phyloP scores from a whole-genome alignment of 2,113 vertebrate genomes.

The Xyrauchen texanus region DNA sequence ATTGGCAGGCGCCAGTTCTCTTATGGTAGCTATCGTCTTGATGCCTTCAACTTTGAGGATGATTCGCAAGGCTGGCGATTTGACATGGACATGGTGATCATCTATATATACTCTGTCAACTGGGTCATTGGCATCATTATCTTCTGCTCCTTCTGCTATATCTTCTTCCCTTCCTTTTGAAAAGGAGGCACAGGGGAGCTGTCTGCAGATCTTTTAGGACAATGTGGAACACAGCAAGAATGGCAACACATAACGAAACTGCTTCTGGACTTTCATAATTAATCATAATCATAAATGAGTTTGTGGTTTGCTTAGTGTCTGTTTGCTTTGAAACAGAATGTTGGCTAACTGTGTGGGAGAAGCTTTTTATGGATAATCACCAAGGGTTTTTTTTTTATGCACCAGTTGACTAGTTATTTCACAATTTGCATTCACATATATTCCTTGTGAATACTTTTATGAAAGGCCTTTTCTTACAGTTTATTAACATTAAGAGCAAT shows the following conservation, averaged over 20 bases:
- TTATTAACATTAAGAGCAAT: too few species aligned
- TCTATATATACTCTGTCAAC: conserved; percentile 86
- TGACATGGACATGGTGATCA: conserved; percentile 85
- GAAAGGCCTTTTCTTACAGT: too few species aligned
- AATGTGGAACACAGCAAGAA: neutral
- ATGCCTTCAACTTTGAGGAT: conserved; percentile 78
- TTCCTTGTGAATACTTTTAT: too few species aligned
- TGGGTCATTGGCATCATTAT: conserved; percentile 86
- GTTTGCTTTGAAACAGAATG: neutral
- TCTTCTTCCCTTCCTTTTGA: conserved; percentile 68
- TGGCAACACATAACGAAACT: too few species aligned
- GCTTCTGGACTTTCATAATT: too few species aligned
- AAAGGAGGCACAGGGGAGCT: neutral
- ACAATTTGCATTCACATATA: neutral
- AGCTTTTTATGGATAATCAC: too few species aligned
- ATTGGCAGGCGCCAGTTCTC: conserved; percentile 78
- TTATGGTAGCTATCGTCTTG: conserved; percentile 79
- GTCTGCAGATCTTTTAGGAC: neutral
- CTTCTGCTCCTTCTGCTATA: conserved; percentile 83
- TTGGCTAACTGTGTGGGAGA: neutral
- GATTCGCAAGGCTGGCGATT: conserved; percentile 82
- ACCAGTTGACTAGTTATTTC: neutral
- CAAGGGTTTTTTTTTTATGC: neutral
- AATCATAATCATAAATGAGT: neutral
- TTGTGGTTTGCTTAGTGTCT: conserved; percentile 2